A percentile compares a stretch with the other conserved stretches of the same genome.
These are phyloP conservation scores for Lasius platythorax DNA, from an alignment of 2,888 invertebrate species.

Conservation along the genomic window DNA sequence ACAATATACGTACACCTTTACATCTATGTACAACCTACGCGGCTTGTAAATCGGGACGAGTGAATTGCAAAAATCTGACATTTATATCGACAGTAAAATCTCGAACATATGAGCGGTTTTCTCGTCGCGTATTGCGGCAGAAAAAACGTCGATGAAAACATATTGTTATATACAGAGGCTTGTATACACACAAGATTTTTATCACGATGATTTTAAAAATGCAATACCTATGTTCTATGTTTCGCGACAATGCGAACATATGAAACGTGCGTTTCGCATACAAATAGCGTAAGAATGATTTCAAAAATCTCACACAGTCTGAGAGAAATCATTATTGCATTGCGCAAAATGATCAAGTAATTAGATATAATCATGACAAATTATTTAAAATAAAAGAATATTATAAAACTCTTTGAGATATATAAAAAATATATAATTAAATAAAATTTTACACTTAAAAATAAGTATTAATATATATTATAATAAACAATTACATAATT, in stretches of 20 bases:
- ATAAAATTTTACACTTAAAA: neutral
- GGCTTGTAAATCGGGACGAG: constrained; percentile 40
- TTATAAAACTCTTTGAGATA: neutral
- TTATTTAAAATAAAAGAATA: neutral
- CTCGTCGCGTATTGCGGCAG: neutral
- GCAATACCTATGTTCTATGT: neutral
- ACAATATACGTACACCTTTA: constrained; percentile 34
- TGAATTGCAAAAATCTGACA: constrained; percentile 31
- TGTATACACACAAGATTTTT: constrained; percentile 2
- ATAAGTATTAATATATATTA: neutral
- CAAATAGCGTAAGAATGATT: neutral
- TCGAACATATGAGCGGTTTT: neutral
- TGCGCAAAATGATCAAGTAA: neutral
- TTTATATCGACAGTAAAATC: constrained; percentile 1
- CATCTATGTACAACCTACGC: constrained; percentile 35
- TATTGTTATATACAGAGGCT: neutral
- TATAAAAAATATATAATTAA: neutral
- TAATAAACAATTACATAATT: neutral
- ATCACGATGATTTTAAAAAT: neutral
- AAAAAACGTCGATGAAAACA: neutral
- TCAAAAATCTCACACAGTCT: neutral
- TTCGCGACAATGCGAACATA: neutral
- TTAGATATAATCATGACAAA: neutral
- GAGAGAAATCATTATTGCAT: constrained; percentile 1
- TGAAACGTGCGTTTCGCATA: neutral